Base-by-base conservation (phyloP, 2,888 invertebrate species). In the Tetanocera ferruginea region DNA sequence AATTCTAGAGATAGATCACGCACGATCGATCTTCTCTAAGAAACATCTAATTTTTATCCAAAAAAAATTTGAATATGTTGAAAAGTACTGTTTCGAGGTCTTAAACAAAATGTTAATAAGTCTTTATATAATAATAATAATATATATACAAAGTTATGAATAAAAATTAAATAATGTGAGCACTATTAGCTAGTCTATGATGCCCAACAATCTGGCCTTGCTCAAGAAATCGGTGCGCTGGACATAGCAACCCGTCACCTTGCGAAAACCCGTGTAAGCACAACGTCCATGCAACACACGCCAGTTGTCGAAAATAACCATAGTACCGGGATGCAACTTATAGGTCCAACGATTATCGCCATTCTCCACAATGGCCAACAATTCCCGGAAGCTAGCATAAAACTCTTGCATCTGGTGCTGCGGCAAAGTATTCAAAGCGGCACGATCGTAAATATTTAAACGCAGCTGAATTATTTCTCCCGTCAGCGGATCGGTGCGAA, bases 221-320 rank as follows among this genome's bases (percentile, higher is more conserved):
- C 94, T 93, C 71, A 92, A 86, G 90, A 92, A 94, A 87, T 94
- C 94, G 77, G 94, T 93, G 67, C 95, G 91, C 6, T 93, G 90
- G 43, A 96, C 91, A 88, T 96, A 96, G 82, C 94, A 93, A 0
- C 95, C 95, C 73, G 92, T 91, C 84, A 96, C 90, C 25, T 91
- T 90, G 57, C 96, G 91, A 8, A 88, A 90, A 0, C 96, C 96
- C 0, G 92, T 91, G 85, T 94, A 96, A 0, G 91, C 91, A 1
- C 92, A 91, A 69, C 96, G 91, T 0, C 95, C 96, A 83, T 96
- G 96, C 1, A 95, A 89, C 1, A 95, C 91, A 75, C 96, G 91
- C 92, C 94, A 96, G 89, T 96, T 96, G 85, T 96, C 95, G 83
- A 95, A 92, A 72, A 94, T 92, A 80, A 95, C 89, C 11, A 95